phyloP scores from a whole-genome alignment of 2,113 vertebrate species.

The Pseudorectes ferrugineus region DNA sequence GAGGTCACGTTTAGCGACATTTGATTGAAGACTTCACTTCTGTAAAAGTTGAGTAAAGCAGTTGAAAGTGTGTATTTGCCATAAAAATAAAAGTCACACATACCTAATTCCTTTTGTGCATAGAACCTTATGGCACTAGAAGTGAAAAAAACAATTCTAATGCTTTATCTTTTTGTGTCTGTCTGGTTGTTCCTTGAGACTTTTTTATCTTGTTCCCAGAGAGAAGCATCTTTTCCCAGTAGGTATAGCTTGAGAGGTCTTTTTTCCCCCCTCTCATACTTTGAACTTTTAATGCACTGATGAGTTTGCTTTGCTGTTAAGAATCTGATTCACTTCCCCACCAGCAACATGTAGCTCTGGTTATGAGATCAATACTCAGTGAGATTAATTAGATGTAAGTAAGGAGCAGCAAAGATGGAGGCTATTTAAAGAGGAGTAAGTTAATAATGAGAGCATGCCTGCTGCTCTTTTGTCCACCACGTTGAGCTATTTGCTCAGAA shows the following conservation, averaged over 20 bases:
- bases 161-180: not conserved
- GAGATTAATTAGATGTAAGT: constrained; percentile 11
- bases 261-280: not conserved
- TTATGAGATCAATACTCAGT: not conserved
- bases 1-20: not conserved
- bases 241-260: not conserved
- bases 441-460: not conserved
- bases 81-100: not conserved
- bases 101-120: not conserved
- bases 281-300: not conserved
- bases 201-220: not conserved
- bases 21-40: not conserved
- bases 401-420: not conserved
- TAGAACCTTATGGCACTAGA: not conserved
- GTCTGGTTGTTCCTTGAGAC: not conserved
- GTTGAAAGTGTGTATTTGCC: not conserved
- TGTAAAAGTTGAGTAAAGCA: not conserved
- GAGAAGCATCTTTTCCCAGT: not conserved
- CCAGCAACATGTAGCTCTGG: not conserved
- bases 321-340: not conserved
- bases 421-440: not conserved
- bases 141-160: not conserved
- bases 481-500: not conserved
- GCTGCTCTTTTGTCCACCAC: not conserved
- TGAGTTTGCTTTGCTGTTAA: not conserved